phyloP scores from a whole-genome alignment of 2,888 invertebrate genomes.

The Aproaerema taeniolella region DNA sequence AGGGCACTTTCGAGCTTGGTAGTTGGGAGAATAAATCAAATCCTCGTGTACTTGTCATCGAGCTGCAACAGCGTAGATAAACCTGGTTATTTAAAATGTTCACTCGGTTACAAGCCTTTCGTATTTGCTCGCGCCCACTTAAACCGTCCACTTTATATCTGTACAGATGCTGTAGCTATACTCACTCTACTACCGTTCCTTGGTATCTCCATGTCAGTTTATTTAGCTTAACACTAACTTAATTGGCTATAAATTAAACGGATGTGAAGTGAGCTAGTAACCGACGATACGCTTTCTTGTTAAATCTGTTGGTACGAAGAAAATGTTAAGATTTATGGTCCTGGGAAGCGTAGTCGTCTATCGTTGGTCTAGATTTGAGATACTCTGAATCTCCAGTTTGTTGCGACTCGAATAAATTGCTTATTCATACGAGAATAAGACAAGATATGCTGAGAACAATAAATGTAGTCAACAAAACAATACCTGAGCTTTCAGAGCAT shows the following conservation, averaged over 20 bases:
- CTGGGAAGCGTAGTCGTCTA: background rate
- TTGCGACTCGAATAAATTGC: too few species aligned
- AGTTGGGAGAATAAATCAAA: slow-evolving; percentile 59
- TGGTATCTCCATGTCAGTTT: slow-evolving; percentile 64
- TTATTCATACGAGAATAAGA: too few species aligned
- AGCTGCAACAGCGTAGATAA: slow-evolving; percentile 47
- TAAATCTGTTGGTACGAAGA: slow-evolving; percentile 40
- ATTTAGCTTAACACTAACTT: slow-evolving; percentile 69
- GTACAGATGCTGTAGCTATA: slow-evolving; percentile 35
- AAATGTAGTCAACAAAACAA: too few species aligned
- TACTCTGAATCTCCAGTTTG: too few species aligned
- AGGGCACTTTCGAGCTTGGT: slow-evolving; percentile 42
- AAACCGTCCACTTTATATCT: slow-evolving; percentile 36
- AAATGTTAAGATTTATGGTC: slow-evolving; percentile 21
- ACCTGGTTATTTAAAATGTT: slow-evolving; percentile 47
- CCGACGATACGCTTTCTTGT: slow-evolving; percentile 46
- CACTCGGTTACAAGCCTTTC: slow-evolving; percentile 31
- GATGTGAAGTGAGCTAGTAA: slow-evolving; percentile 56
- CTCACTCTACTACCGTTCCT: slow-evolving; percentile 46
- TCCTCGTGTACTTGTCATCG: slow-evolving; percentile 60
- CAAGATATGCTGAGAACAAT: too few species aligned
- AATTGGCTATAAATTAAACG: slow-evolving; percentile 73
- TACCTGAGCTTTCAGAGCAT: too few species aligned
- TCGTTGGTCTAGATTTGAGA: too few species aligned
- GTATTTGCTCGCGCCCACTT: slow-evolving; percentile 36